A percentile compares a stretch with the other conserved stretches of the same genome.
These are phyloP conservation scores for Andrena bucephala DNA, from an alignment of 2,888 invertebrate species.

Conservation along the genomic window DNA sequence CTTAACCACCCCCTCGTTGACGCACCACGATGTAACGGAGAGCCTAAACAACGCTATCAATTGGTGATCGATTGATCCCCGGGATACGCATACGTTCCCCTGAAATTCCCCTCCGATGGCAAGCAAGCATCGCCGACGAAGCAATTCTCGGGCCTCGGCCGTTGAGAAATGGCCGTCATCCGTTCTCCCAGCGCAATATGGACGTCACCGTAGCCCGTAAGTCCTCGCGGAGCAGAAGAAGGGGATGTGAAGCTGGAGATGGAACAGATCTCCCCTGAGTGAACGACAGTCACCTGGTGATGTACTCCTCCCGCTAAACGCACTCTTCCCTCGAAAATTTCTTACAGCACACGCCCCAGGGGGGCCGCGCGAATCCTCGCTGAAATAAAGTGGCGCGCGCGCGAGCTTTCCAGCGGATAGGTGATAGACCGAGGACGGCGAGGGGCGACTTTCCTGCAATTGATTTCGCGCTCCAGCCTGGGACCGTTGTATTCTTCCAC, in stretches of 20 bases:
- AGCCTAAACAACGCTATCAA: not conserved
- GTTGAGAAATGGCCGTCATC: slow-evolving; percentile 52
- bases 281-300: slow-evolving; percentile 24
- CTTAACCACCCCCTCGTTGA: not conserved
- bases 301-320: slow-evolving; percentile 20
- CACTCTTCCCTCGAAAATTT: slow-evolving; percentile 26
- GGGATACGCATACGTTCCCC: slow-evolving; percentile 33
- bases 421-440: slow-evolving; percentile 13
- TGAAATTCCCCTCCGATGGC: slow-evolving; percentile 36
- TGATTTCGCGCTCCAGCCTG: slow-evolving; percentile 3
- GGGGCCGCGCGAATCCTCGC: slow-evolving; percentile 8
- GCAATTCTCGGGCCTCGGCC: slow-evolving; percentile 32
- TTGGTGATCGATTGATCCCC: slow-evolving; percentile 12
- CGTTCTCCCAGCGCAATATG: slow-evolving; percentile 48
- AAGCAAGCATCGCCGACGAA: slow-evolving; percentile 29
- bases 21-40: not conserved
- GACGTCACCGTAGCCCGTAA: slow-evolving; percentile 35
- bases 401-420: not conserved
- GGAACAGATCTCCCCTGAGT: slow-evolving; percentile 33
- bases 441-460: slow-evolving; percentile 13
- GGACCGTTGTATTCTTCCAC: not conserved
- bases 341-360: slow-evolving; percentile 4
- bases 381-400: slow-evolving; percentile 31
- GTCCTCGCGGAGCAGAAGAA: slow-evolving; percentile 33
- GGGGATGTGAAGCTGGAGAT: slow-evolving; percentile 24